Percentiles rank a stretch among this genome's conserved stretches.
phyloP scores from a whole-genome alignment of 1,140 invertebrate genomes.

The Brachystomella parvula region DNA sequence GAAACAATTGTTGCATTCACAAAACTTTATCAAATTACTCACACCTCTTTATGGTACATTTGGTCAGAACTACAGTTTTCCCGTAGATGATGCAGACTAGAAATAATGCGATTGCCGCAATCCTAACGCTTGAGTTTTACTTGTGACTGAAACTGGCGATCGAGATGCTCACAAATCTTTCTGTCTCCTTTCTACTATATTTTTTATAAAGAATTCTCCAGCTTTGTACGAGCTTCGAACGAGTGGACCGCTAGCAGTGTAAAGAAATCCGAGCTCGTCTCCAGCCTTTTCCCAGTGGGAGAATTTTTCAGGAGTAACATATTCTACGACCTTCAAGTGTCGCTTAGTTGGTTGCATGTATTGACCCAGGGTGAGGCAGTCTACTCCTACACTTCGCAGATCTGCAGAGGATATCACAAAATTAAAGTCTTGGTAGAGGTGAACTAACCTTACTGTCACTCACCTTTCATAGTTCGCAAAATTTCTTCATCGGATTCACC shows the following conservation, averaged over 20 bases:
- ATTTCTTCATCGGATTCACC: conserved; percentile 91
- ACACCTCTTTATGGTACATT: no score
- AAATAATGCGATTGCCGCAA: no score
- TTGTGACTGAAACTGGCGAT: no score
- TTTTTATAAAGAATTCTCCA: conserved; percentile 82
- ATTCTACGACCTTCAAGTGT: conserved; percentile 93
- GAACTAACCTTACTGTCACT: conserved; percentile 3
- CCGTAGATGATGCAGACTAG: no score
- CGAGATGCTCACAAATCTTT: background rate
- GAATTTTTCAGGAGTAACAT: conserved; percentile 93
- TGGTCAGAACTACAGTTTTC: no score
- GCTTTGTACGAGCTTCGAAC: conserved; percentile 96
- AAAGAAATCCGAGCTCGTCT: conserved; percentile 82
- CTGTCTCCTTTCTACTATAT: conserved; percentile 58
- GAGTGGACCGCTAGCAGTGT: conserved; percentile 93
- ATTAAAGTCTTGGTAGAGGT: conserved; percentile 16
- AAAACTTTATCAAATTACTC: no score
- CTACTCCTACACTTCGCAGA: conserved; percentile 68
- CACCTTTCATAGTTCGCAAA: conserved; percentile 70
- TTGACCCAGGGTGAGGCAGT: conserved; percentile 94
- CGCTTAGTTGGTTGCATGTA: conserved; percentile 99
- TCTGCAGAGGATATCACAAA: conserved; percentile 46
- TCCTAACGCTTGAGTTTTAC: no score
- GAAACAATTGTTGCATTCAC: no score
- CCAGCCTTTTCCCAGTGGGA: conserved; percentile 82